Conservation (phyloP, 2,888 invertebrate genomes). For the Caenorhabditis plicata region DNA sequence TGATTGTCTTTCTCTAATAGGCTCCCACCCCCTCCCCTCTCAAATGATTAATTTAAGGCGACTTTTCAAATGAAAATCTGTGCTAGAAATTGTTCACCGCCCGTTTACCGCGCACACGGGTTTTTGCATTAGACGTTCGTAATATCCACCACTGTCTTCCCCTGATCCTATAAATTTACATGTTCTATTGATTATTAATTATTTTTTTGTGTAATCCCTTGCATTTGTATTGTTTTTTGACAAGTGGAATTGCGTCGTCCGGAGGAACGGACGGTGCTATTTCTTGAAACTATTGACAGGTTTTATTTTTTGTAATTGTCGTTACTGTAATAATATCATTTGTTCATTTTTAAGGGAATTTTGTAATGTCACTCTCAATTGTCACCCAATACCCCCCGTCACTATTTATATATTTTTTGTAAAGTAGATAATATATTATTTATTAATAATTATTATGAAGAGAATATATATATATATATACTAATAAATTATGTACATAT, state of each 20-base stretch:
- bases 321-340: not conserved
- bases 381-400: no score
- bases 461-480: no score
- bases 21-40: slow-evolving; percentile 4
- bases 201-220: not conserved
- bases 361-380: no score
- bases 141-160: slow-evolving; percentile 7
- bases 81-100: slow-evolving; percentile 29
- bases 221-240: not conserved
- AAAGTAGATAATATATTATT: no score
- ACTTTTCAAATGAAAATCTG: no score
- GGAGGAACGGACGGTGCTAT: slow-evolving; percentile 27
- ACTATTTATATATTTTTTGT: no score
- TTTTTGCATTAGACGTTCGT: slow-evolving; percentile 25
- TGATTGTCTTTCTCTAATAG: slow-evolving; percentile 10
- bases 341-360: no score
- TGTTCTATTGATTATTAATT: slow-evolving; percentile 5
- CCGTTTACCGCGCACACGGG: slow-evolving; percentile 34
- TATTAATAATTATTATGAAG: no score
- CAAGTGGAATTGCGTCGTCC: slow-evolving; percentile 28
- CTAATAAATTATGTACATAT: no score
- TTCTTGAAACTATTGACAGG: not conserved
- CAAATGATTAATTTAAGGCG: no score
- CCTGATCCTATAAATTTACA: no score
- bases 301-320: not conserved